These are phyloP conservation scores for Ceratotherium simum DNA, from an alignment of 2,113 vertebrate genomes.

Conservation along the genomic window DNA sequence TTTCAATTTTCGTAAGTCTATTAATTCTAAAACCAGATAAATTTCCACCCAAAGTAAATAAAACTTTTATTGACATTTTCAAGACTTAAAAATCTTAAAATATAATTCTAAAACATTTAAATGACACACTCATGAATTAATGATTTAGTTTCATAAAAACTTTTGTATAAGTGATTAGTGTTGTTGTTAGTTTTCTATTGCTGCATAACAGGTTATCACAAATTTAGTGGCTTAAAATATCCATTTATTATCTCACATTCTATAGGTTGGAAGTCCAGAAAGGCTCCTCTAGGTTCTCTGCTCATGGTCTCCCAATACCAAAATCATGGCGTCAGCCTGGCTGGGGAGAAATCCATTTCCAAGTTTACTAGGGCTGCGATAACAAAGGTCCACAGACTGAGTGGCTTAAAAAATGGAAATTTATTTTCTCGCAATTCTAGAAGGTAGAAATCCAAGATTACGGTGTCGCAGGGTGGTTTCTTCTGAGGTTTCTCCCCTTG, in stretches of 20 bases:
- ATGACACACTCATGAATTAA: background rate
- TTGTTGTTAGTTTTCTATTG: background rate
- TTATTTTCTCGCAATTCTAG: background rate
- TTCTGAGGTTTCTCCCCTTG: background rate
- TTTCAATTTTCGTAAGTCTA: background rate
- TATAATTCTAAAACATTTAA: constrained; percentile 43
- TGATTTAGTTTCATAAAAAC: background rate
- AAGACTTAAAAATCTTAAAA: constrained; percentile 34
- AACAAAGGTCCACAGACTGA: background rate
- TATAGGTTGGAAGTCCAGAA: background rate
- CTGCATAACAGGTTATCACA: background rate
- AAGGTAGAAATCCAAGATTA: background rate
- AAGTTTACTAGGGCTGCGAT: background rate
- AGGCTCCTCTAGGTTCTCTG: background rate
- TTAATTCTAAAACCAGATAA: constrained; percentile 34
- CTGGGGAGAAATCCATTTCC: background rate
- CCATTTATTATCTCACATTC: background rate
- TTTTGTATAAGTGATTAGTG: too few species aligned
- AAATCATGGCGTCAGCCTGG: background rate
- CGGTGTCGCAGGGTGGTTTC: background rate
- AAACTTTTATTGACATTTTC: background rate
- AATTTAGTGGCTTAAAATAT: background rate
- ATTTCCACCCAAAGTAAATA: background rate
- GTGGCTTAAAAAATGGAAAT: background rate
- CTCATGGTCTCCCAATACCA: background rate